Evolutionary conservation across 2,797 vertebrate species (phyloP), one percentile per base, ranked within the genome.

Genomic region (Gadopsis bispinosus): DNA sequence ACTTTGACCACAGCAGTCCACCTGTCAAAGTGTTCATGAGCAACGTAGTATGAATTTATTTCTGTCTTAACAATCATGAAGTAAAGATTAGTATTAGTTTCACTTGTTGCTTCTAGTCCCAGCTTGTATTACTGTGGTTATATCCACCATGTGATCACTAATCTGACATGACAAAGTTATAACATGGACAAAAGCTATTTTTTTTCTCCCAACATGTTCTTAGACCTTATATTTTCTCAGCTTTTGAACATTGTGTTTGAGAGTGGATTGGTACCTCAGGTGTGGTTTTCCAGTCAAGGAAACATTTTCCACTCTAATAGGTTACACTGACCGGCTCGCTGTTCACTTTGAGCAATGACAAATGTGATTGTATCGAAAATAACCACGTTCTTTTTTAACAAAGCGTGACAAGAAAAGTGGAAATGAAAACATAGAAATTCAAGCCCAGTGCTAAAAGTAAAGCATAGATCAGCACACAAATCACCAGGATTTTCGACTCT

Each of bases 281-380:
- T 90, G 87, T 68, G 81, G 86, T 90, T 92, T 89, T 92, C 76
- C 86, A 85, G 75, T 83, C 53, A 72, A 68, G 78, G 84, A 84
- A 91, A 87, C 67, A 83, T 85, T 88, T 89, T 90, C 77, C 86
- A 84, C 83, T 83, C 80, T 77, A 88, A 87, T 83, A 83, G 71
- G 77, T 87, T 85, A 83, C 67, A 77, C 69, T 82, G 77, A 80
- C 82, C 68, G 69, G 45, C 80, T 72, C 2, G 48, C 81, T 83
- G 83, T 90, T 88, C 83, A 56, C 65, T 83, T 73, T 31, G 61
- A 73, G 77, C 75, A 87, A 73, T 84, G 70, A 90, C 82, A 88
- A 76, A 91, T 85, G 79, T 70, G 80, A 84, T 79, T 81, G 33
- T 77, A 86, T 79, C 90, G 72, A 87, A 90, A 88, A 78, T 63